Percentiles rank a stretch among this genome's conserved stretches.
Evolutionary conservation across 2,888 invertebrate species (phyloP).

Genomic region (Drosophila nigricruria): DNA sequence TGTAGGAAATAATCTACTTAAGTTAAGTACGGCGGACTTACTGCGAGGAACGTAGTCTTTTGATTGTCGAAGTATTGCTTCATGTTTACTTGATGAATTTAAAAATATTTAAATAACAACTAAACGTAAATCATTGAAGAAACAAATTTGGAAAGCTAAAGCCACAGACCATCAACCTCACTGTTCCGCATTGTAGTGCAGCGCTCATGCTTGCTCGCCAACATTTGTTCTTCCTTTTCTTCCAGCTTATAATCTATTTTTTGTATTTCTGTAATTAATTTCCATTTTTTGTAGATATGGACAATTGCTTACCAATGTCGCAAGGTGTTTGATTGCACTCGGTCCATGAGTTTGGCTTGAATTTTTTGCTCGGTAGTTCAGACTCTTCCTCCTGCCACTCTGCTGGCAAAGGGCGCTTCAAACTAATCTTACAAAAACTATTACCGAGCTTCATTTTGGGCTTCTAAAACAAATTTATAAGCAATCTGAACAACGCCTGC

Average conservation of each 20-base stretch:
- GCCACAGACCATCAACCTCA: not conserved
- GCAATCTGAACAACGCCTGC: not conserved
- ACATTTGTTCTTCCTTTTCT: not conserved
- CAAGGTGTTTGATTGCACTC: not conserved
- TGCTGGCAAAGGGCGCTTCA: not conserved
- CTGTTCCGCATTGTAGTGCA: not conserved
- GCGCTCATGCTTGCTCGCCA: not conserved
- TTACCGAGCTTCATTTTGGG: not conserved
- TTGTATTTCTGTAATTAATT: not conserved
- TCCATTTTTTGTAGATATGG: not conserved
- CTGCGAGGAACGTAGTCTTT: slow-evolving; percentile 9
- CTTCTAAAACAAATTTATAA: not conserved
- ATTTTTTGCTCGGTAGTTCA: not conserved
- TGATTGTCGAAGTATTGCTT: not conserved
- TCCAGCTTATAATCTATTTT: not conserved
- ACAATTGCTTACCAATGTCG: not conserved
- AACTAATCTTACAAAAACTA: not conserved
- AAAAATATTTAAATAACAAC: not conserved
- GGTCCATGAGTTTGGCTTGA: not conserved
- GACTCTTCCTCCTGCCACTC: not conserved
- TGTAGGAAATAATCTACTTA: slow-evolving; percentile 41
- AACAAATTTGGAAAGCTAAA: not conserved
- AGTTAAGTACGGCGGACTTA: slow-evolving; percentile 18
- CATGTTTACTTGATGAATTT: not conserved
- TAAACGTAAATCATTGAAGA: not conserved